A percentile compares a stretch with the other conserved stretches of the same genome.
phyloP scores from a whole-genome alignment of 2,113 vertebrate species.

The Petroica traversi region DNA sequence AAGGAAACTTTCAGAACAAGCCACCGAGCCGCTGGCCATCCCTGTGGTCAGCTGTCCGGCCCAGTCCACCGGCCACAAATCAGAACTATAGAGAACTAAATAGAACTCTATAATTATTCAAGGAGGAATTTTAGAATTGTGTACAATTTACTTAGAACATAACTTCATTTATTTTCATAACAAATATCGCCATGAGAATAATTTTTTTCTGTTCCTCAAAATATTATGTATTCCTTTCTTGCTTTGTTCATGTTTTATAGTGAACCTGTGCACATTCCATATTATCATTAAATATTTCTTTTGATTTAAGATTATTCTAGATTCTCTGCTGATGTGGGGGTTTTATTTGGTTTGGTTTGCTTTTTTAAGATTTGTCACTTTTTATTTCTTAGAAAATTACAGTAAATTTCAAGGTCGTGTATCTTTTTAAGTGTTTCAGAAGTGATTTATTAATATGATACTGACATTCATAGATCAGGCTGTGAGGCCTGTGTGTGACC shows the following conservation, averaged over 20 bases:
- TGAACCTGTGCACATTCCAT: neutral
- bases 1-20: too few species aligned
- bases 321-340: neutral
- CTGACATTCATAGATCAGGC: neutral
- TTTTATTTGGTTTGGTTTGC: neutral
- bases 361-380: neutral
- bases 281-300: neutral
- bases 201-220: neutral
- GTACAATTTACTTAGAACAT: neutral
- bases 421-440: neutral
- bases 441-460: neutral
- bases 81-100: neutral
- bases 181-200: neutral
- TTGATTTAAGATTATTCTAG: neutral
- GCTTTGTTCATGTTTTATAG: neutral
- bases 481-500: neutral
- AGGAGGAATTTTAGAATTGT: neutral
- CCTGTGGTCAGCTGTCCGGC: too few species aligned
- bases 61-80: too few species aligned
- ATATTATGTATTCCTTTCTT: neutral
- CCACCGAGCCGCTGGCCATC: too few species aligned
- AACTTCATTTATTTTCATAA: neutral
- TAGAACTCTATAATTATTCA: neutral
- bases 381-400: neutral
- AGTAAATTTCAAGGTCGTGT: neutral